Percentiles rank a stretch among this genome's conserved stretches.
Evolutionary conservation across 2,113 vertebrate genomes (phyloP).

Genomic region (Regulus satrapa): DNA sequence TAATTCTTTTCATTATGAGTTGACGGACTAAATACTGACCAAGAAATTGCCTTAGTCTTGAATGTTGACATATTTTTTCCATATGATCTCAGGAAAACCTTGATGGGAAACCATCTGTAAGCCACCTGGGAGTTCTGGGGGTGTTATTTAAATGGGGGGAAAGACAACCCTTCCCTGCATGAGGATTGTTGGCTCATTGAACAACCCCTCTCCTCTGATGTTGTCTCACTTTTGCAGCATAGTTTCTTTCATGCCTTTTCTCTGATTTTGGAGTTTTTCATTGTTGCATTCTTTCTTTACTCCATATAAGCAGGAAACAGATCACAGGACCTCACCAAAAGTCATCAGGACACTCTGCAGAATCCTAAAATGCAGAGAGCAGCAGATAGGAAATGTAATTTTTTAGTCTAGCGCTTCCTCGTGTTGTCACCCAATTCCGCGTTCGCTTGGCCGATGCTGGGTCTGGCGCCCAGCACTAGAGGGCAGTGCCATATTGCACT

Average conservation of each 20-base stretch:
- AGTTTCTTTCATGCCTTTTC: not conserved
- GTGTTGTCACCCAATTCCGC: rapidly evolving
- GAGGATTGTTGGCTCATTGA: not conserved
- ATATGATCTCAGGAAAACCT: not conserved
- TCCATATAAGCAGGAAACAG: not conserved
- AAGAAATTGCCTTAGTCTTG: not conserved
- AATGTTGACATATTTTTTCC: constrained; percentile 16
- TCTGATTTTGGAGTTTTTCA: not conserved
- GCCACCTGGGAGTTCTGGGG: not conserved
- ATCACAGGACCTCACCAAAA: not conserved
- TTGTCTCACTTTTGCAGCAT: not conserved
- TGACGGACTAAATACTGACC: not conserved
- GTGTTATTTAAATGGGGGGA: not conserved
- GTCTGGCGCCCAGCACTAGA: constrained; percentile 12
- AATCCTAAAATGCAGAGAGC: not conserved
- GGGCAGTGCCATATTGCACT: constrained; percentile 35
- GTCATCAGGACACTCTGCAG: not conserved
- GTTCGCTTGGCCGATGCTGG: not conserved
- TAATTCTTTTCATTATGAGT: not conserved
- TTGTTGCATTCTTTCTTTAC: not conserved
- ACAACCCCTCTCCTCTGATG: not conserved
- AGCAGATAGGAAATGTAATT: not conserved
- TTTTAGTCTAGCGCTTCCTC: not conserved
- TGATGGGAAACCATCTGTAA: not conserved
- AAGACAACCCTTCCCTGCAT: not conserved